Conservation (phyloP, 2,113 vertebrate genomes). For the Anolis carolinensis region DNA sequence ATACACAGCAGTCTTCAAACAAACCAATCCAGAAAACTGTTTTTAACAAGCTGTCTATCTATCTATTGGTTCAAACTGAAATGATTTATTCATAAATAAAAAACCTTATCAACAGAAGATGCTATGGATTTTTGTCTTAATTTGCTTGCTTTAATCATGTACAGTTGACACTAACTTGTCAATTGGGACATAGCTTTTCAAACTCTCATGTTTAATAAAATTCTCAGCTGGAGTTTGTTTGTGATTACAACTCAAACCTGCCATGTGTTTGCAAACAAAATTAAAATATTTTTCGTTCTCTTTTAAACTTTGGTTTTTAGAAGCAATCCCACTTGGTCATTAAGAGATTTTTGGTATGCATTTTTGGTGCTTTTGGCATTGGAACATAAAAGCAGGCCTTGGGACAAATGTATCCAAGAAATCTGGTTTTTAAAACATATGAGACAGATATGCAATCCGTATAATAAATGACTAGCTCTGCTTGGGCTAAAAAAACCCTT, state of each 20-base stretch:
- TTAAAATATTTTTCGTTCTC: neutral
- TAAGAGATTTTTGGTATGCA: neutral
- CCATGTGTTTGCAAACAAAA: neutral
- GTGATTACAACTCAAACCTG: conserved; percentile 22
- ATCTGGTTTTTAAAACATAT: too few relatives aligned
- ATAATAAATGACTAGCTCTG: too few relatives aligned
- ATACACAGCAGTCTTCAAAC: conserved; percentile 18
- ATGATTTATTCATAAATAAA: conserved; percentile 31
- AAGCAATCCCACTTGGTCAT: neutral
- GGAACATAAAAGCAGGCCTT: neutral
- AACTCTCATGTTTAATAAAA: conserved; percentile 14
- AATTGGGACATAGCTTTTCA: conserved; percentile 38
- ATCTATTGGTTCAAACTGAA: neutral
- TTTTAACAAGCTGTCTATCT: conserved; percentile 38
- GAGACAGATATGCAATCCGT: too few relatives aligned
- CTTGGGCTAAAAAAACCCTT: too few relatives aligned
- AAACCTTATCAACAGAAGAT: neutral
- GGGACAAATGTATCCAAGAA: neutral
- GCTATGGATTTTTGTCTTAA: neutral
- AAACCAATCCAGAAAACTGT: conserved; percentile 20
- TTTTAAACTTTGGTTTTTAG: conserved; percentile 2
- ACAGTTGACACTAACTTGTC: conserved; percentile 25
- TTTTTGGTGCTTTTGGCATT: too few relatives aligned
- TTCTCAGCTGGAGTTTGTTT: conserved; percentile 32
- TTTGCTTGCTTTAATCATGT: conserved; percentile 35